These are phyloP conservation scores for Dryobates pubescens DNA, from an alignment of 2,797 vertebrate species.

Conservation along the genomic window DNA sequence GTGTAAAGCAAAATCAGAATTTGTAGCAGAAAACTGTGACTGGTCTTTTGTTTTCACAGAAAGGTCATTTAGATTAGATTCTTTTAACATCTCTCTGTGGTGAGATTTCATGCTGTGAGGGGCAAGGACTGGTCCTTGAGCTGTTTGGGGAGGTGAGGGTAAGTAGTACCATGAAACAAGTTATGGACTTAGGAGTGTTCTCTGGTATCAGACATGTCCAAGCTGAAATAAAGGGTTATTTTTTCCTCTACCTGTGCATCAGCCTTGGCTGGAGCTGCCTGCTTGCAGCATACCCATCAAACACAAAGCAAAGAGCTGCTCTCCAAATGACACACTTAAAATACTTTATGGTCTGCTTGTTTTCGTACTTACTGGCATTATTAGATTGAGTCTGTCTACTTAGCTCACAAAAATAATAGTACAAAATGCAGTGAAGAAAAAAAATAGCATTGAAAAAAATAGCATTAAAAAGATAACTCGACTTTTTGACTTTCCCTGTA, in stretches of 20 bases:
- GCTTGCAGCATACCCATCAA: accelerated
- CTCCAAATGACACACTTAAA: background rate
- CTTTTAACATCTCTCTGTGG: accelerated
- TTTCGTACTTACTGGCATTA: background rate
- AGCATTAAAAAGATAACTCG: background rate
- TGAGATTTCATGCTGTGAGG: background rate
- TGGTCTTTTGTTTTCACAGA: background rate
- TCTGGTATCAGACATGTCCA: background rate
- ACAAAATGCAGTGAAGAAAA: background rate
- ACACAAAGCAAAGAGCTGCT: background rate
- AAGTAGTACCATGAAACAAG: accelerated
- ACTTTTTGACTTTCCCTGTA: background rate
- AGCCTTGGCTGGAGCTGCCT: background rate
- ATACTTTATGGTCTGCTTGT: background rate
- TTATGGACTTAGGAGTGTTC: background rate
- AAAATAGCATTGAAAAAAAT: background rate
- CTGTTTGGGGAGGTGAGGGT: too few species aligned
- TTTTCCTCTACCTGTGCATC: background rate
- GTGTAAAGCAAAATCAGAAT: background rate
- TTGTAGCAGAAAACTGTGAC: background rate
- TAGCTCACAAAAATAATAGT: background rate
- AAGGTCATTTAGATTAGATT: background rate
- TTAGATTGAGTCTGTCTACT: background rate
- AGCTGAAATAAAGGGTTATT: background rate
- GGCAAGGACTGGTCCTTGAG: background rate